A percentile compares a stretch with the other conserved stretches of the same genome.
Conservation (phyloP, 2,113 vertebrate genomes). For the Romanogobio albipinnatus region DNA sequence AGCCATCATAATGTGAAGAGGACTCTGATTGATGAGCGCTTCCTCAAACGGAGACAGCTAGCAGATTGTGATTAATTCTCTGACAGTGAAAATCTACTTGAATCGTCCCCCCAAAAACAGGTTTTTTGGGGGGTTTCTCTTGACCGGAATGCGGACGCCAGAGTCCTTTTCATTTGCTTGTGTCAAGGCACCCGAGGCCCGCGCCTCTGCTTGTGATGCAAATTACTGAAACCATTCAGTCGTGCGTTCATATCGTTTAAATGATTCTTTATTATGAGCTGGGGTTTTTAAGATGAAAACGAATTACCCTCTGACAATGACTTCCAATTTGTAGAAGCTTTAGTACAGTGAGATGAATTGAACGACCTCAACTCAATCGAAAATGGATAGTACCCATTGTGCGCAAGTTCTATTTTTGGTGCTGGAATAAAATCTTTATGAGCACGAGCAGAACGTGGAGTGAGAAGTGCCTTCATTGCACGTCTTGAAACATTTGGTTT, state of each 20-base stretch:
- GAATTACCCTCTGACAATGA: constrained; percentile 67
- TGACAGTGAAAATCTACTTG: constrained; percentile 62
- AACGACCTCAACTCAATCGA: constrained; percentile 68
- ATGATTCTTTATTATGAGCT: constrained; percentile 69
- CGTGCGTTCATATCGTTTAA: constrained; percentile 63
- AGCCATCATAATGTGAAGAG: constrained; percentile 53
- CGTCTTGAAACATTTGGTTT: constrained; percentile 35
- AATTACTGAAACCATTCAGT: constrained; percentile 65
- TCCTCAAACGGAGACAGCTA: constrained; percentile 68
- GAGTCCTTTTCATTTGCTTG: constrained; percentile 63
- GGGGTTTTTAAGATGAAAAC: constrained; percentile 65
- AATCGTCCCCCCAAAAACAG: constrained; percentile 60
- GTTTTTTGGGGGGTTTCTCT: constrained; percentile 54
- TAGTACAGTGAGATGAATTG: constrained; percentile 62
- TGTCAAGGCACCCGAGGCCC: constrained; percentile 45
- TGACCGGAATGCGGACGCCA: constrained; percentile 55
- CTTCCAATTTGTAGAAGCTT: constrained; percentile 66
- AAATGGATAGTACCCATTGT: constrained; percentile 68
- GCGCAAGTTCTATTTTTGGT: constrained; percentile 11
- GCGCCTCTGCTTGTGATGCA: constrained; percentile 65
- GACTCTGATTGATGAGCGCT: constrained; percentile 72
- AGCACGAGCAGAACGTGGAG: not conserved
- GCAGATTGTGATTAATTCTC: constrained; percentile 76
- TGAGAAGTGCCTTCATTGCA: constrained; percentile 11
- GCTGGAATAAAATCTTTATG: not conserved